A percentile compares a stretch with the other conserved stretches of the same genome.
Conservation (phyloP, 1,140 invertebrate species). For the Drosophila arizonae region DNA sequence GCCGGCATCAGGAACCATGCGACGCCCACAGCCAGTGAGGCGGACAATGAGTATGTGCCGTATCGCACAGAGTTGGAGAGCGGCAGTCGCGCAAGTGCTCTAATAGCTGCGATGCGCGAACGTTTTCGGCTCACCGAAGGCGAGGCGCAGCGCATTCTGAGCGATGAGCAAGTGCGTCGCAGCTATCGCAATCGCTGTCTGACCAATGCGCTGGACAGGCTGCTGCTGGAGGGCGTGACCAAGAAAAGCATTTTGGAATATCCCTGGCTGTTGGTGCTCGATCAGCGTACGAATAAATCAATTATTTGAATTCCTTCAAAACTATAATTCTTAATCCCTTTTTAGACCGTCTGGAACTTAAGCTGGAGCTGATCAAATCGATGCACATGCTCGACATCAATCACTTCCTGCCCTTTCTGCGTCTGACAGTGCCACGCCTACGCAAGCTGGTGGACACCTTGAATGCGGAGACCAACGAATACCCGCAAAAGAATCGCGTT, state of each 20-base stretch:
- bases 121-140: slow-evolving; percentile 54
- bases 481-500: slow-evolving; percentile 67
- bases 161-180: slow-evolving; percentile 59
- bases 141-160: slow-evolving; percentile 52
- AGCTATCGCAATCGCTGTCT: slow-evolving; percentile 50
- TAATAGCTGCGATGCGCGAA: slow-evolving; percentile 48
- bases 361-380: slow-evolving; percentile 54
- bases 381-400: slow-evolving; percentile 70
- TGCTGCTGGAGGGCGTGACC: slow-evolving; percentile 57
- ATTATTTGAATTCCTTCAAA: background rate
- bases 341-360: slow-evolving; percentile 51
- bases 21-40: slow-evolving; percentile 31
- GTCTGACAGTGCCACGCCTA: slow-evolving; percentile 58
- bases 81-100: slow-evolving; percentile 19
- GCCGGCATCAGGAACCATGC: slow-evolving; percentile 26
- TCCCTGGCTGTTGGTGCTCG: slow-evolving; percentile 70
- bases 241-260: slow-evolving; percentile 69
- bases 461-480: slow-evolving; percentile 44
- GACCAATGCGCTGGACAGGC: slow-evolving; percentile 43
- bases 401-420: slow-evolving; percentile 75
- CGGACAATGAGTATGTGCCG: slow-evolving; percentile 62
- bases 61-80: slow-evolving; percentile 54
- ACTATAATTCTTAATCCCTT: background rate
- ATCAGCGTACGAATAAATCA: slow-evolving; percentile 48
- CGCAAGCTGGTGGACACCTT: slow-evolving; percentile 55